Evolutionary conservation across 2,113 vertebrate genomes (phyloP).

Genomic region (Thunnus thynnus): DNA sequence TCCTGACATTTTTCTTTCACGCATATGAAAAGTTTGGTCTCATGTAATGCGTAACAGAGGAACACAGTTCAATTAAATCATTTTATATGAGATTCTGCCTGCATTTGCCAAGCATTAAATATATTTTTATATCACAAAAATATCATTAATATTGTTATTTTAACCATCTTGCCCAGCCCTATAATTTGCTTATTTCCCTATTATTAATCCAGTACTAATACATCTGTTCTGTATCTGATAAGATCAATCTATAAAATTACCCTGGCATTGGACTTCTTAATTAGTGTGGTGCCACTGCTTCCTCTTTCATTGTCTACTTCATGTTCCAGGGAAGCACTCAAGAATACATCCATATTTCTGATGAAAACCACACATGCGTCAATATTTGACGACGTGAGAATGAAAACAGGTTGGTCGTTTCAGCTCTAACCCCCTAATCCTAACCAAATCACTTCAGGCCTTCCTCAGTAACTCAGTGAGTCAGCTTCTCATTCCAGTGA

Average conservation of each 20-base stretch:
- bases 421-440: no score
- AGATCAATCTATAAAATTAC: background rate
- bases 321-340: background rate
- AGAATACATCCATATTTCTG: background rate
- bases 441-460: no score
- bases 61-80: no score
- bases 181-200: background rate
- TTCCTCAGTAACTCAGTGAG: conserved; percentile 5
- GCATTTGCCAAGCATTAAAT: no score
- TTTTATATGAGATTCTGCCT: no score
- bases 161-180: background rate
- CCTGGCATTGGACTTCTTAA: background rate
- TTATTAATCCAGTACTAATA: background rate
- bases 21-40: no score
- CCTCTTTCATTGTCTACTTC: background rate
- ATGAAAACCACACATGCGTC: background rate
- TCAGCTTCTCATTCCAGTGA: conserved; percentile 9
- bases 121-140: background rate
- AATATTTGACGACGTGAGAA: no score
- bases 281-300: background rate
- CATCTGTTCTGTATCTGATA: background rate
- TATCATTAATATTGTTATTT: background rate
- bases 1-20: no score
- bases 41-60: no score
- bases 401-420: no score